A percentile compares a stretch with the other conserved stretches of the same genome.
Conservation (phyloP, 2,888 invertebrate genomes). For the Ophion ellenae region DNA sequence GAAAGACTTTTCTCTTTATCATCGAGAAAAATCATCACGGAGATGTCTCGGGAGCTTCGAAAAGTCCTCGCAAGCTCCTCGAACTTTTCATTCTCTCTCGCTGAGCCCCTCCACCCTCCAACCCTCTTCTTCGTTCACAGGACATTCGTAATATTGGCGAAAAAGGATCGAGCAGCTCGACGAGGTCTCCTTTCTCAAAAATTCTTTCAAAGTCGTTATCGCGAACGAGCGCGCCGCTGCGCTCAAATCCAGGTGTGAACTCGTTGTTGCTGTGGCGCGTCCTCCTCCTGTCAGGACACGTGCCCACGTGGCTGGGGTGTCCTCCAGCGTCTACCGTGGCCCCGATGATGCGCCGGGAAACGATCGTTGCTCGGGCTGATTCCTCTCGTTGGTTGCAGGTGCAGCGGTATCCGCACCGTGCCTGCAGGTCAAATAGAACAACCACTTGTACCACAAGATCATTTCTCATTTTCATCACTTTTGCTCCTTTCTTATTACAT, state of each 20-base stretch:
- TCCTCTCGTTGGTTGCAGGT: constrained; percentile 77
- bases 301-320: constrained; percentile 72
- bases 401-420: constrained; percentile 82
- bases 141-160: neutral
- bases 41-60: neutral
- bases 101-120: neutral
- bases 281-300: constrained; percentile 79
- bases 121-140: neutral
- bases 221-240: neutral
- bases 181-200: neutral
- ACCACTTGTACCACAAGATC: constrained; percentile 24
- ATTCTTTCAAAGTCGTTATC: constrained; percentile 1
- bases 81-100: neutral
- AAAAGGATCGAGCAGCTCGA: neutral
- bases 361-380: constrained; percentile 69
- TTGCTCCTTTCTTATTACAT: constrained; percentile 10
- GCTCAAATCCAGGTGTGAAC: constrained; percentile 79
- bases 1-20: constrained; percentile 20
- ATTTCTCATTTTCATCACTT: neutral
- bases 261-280: constrained; percentile 76
- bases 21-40: constrained; percentile 12
- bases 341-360: constrained; percentile 72
- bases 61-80: neutral
- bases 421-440: constrained; percentile 78
- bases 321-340: constrained; percentile 74